A percentile compares a stretch with the other conserved stretches of the same genome.
Evolutionary conservation across 2,888 invertebrate species (phyloP).

Genomic region (Cheilosia pagana): DNA sequence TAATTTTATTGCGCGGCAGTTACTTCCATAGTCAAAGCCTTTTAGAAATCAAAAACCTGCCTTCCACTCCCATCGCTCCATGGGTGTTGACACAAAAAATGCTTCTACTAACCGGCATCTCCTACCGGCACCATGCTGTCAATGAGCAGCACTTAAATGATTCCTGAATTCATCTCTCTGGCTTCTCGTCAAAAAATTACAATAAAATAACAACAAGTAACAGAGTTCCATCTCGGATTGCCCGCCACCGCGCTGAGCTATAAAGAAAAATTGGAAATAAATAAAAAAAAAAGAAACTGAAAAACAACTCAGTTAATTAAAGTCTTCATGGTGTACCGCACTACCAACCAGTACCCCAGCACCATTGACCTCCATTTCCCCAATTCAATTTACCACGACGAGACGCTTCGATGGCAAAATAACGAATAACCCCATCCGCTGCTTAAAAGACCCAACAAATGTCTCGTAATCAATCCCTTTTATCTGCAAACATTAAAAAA

Average conservation of each 20-base stretch:
- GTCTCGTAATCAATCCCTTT: slow-evolving; percentile 71
- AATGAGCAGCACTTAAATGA: slow-evolving; percentile 29
- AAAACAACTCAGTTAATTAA: slow-evolving; percentile 56
- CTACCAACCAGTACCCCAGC: slow-evolving; percentile 1
- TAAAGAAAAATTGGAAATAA: slow-evolving; percentile 39
- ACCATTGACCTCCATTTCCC: slow-evolving; percentile 42
- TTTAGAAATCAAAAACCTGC: not conserved
- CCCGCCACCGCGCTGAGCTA: slow-evolving; percentile 20
- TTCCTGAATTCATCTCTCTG: slow-evolving; percentile 24
- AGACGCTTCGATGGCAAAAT: slow-evolving; percentile 34
- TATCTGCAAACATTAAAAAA: slow-evolving; percentile 69
- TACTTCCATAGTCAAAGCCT: not conserved
- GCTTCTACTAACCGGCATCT: not conserved
- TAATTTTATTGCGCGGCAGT: not conserved
- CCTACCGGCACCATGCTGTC: slow-evolving; percentile 27
- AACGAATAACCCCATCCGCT: slow-evolving; percentile 16
- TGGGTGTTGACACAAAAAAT: not conserved
- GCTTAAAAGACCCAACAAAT: slow-evolving; percentile 57
- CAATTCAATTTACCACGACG: slow-evolving; percentile 54
- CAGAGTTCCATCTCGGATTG: slow-evolving; percentile 22
- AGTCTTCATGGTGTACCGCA: slow-evolving; percentile 37
- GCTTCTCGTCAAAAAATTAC: not conserved
- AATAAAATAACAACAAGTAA: slow-evolving; percentile 20
- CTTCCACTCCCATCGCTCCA: not conserved
- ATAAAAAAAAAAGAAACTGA: slow-evolving; percentile 5